Evolutionary conservation across 2,888 invertebrate genomes (phyloP), one percentile per base, ranked within the genome.

Genomic region (Gasteruption jaculator): DNA sequence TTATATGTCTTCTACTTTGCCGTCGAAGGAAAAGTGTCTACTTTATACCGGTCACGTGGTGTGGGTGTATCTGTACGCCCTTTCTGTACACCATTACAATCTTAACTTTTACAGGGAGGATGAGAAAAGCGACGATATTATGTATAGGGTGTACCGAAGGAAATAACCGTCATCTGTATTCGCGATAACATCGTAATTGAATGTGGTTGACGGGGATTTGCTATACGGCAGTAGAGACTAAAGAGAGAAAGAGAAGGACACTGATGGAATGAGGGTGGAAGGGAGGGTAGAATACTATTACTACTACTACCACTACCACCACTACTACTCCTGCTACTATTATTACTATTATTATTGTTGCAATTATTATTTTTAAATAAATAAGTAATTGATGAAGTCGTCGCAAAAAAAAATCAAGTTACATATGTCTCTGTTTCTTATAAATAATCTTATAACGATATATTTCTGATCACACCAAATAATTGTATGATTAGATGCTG

Each of bases 121-220:
- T n/a, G n/a, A 53, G 53, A 34, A 16, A 15, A 49, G 56, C 48
- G 47, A 45, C 48, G 57, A 49, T 52, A 62, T 65, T 67, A 67
- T 64, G 61, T 68, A 67, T 68, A 67, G 71, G 70, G 69, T 71
- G 68, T 71, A 68, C 69, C 68, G 65, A 68, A 71, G 71, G 70
- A 71, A 71, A 70, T 71, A 71, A 69, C 71, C 69, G 71, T 71
- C 71, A 70, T 71, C 70, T 69, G 67, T 71, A 71, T 70, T 67
- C 70, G 68, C 67, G 71, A 70, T 71, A 70, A 68, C 68, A 71
- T 71, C 70, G 70, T 71, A 69, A 71, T 71, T 71, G 70, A 71
- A 70, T 70, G 71, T 65, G 70, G 71, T 68, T 69, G 69, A 71
- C 69, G 68, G 69, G 70, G 66, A 68, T 69, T 67, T 67, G 68